These are phyloP conservation scores for Hylia prasina DNA, from an alignment of 2,113 vertebrate species.

Conservation along the genomic window DNA sequence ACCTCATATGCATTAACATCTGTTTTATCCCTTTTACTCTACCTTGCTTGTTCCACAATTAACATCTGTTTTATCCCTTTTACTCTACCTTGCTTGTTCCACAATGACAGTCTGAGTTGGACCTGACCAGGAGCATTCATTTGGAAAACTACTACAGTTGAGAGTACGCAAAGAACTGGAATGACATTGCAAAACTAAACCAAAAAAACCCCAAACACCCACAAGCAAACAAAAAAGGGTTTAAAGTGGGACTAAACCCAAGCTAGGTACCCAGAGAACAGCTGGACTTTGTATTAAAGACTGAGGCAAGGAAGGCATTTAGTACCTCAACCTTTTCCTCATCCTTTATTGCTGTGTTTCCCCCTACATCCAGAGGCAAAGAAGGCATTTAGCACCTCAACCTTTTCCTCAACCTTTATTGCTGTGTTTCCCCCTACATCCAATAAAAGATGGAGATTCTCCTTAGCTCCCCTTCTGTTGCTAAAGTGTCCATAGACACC, in stretches of 20 bases:
- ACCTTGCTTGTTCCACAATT: not conserved
- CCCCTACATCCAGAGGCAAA: not conserved
- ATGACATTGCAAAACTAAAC: not conserved
- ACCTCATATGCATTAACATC: not conserved
- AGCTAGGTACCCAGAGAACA: not conserved
- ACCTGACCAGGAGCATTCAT: not conserved
- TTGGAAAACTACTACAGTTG: not conserved
- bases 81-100: not conserved
- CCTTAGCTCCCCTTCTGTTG: no score
- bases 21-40: not conserved
- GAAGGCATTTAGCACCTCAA: not conserved
- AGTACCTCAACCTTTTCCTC: not conserved
- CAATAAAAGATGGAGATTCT: not conserved
- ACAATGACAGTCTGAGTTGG: not conserved
- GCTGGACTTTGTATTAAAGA: not conserved
- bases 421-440: not conserved
- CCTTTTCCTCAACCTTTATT: not conserved
- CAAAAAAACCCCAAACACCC: fast-evolving
- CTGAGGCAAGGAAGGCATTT: not conserved
- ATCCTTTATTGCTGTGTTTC: not conserved
- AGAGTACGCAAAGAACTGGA: not conserved
- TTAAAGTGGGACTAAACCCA: not conserved
- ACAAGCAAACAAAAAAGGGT: not conserved
- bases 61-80: not conserved
- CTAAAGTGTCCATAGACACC: not conserved